Base-by-base conservation (phyloP, 2,888 invertebrate species). In the Shargacucullia verbasci region DNA sequence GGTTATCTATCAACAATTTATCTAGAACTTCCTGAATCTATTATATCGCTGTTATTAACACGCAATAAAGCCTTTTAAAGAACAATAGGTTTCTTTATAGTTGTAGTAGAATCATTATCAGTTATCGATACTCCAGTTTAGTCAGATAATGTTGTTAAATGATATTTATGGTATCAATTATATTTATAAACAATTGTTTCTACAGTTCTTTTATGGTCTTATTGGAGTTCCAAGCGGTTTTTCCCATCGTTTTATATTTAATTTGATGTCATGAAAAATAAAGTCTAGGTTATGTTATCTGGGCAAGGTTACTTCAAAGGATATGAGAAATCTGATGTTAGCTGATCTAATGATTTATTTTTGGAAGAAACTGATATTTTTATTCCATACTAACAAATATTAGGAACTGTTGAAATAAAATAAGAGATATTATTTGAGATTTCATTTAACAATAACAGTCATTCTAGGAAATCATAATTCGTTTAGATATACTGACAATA, bases 11-110 rank as follows among this genome's bases (percentile, higher is more conserved):
- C 1, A 58, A 13, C 43, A 46, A 53, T 69, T 29, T 50, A 69
- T 69, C 58, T 53, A 50, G 37, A 69, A 44, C 58, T 67, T 69
- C 69, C 63, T 69, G 41, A 49, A 69, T 40, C 35, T 46, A 62
- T 53, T 53, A 48, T 46, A 38, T 45, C 2, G 33, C 25, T 47
- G 15, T 47, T 46, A 34, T 49, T 52, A 46, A 13, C 69, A 69
- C 39, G 63, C 63, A 50, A 68, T 62, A 37, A 68, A 53, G 53
- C 63, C 49, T 63, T 63, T 58, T 49, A 4, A 53, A 63, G 69
- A 67, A 69, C 63, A 67, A 67, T 69, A 39, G 58, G 29, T 46
- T 57, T 27, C 49, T 52, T 66, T 54, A 46, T 46, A 12, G 43
- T 55, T 58, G 20, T 40, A 55, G 8, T 59, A 15, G 25, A 48